Evolutionary conservation across 2,113 vertebrate species (phyloP).

Genomic region (Coreoperca whiteheadi): DNA sequence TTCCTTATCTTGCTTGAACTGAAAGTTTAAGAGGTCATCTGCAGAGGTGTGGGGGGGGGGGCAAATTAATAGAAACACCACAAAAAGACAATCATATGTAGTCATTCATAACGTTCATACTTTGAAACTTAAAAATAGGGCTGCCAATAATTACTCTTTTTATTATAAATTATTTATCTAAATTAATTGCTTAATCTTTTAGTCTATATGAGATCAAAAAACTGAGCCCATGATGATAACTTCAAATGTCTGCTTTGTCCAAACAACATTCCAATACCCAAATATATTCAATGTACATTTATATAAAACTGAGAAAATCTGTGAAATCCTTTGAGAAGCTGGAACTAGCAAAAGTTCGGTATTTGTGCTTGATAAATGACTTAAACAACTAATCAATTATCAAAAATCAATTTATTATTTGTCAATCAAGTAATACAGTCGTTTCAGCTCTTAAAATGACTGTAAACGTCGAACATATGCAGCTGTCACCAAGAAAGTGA

Average conservation of each 20-base stretch:
- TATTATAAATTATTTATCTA: not conserved
- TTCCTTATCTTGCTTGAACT: not conserved
- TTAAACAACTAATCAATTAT: not conserved
- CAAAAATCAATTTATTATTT: not conserved
- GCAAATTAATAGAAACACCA: constrained; percentile 7
- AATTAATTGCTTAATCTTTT: not conserved
- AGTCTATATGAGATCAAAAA: not conserved
- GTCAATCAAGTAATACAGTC: not conserved
- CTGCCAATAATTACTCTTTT: not conserved
- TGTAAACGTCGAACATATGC: not conserved
- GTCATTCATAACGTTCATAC: not conserved
- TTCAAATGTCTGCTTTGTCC: not conserved
- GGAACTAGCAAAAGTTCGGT: not conserved
- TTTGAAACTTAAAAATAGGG: not conserved
- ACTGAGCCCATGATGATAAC: not conserved
- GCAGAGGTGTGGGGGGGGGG: no score
- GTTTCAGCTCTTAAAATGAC: not conserved
- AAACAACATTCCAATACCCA: not conserved
- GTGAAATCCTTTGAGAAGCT: not conserved
- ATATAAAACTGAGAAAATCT: not conserved
- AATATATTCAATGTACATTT: not conserved
- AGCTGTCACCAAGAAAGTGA: not conserved
- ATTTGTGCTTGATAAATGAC: not conserved
- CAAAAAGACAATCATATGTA: not conserved
- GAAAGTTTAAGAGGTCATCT: constrained; percentile 4